These are phyloP conservation scores for Lamellibrachia luymesi DNA, from an alignment of 1,140 invertebrate genomes.

Conservation along the genomic window DNA sequence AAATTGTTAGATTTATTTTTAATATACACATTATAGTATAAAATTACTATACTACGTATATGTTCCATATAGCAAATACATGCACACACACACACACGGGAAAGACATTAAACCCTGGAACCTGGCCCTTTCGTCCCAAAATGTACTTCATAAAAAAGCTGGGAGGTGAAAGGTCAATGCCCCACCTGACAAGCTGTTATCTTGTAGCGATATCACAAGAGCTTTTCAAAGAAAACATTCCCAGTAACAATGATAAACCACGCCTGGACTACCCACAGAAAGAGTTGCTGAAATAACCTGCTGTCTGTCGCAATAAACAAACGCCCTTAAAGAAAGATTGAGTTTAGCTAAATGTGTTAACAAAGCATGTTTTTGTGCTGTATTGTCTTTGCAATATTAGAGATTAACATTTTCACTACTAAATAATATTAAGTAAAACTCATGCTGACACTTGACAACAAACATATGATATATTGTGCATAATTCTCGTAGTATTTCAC, in stretches of 20 bases:
- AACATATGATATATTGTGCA: background rate
- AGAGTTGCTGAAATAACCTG: background rate
- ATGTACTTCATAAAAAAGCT: background rate
- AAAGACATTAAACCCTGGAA: background rate
- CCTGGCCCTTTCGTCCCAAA: background rate
- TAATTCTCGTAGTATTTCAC: background rate
- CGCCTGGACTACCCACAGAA: background rate
- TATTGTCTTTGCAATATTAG: background rate
- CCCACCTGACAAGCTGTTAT: background rate
- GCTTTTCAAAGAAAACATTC: background rate
- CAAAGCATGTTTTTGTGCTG: background rate
- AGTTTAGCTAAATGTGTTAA: background rate
- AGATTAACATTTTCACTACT: background rate
- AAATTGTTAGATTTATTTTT: background rate
- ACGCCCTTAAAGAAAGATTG: background rate
- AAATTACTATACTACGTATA: background rate
- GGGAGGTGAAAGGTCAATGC: background rate
- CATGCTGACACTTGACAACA: background rate
- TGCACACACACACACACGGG: background rate
- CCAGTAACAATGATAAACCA: background rate
- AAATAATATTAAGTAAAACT: background rate
- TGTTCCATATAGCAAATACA: slow-evolving; percentile 1
- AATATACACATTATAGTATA: slow-evolving; percentile 2
- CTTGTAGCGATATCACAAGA: background rate
- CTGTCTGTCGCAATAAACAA: background rate